Conservation (phyloP, 64 coral and sea anemone genomes). For the Montipora cactus region DNA sequence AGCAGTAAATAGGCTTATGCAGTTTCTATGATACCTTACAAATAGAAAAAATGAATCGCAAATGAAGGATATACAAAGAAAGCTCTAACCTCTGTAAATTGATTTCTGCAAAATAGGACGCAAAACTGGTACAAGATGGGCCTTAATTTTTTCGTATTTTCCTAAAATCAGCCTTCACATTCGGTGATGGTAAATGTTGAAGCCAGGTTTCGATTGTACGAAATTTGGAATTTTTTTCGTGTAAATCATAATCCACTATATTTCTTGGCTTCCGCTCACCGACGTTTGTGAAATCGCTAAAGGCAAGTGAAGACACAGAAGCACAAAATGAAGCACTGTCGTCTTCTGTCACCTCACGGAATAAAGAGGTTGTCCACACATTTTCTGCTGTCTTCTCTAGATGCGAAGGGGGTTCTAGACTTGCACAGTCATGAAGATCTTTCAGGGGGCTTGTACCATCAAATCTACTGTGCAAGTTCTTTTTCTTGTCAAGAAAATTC, state of each 20-base stretch:
- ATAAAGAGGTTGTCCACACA: too few relatives aligned
- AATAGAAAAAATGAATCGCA: too few relatives aligned
- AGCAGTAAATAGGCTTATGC: too few relatives aligned
- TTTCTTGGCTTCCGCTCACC: background rate
- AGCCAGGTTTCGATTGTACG: background rate
- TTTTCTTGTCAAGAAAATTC: background rate
- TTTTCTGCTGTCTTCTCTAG: background rate
- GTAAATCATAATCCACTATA: too few relatives aligned
- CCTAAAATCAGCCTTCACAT: too few relatives aligned
- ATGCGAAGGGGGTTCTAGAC: background rate
- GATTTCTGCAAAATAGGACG: too few relatives aligned
- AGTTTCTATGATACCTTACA: too few relatives aligned
- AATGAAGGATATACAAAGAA: too few relatives aligned
- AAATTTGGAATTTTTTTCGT: background rate
- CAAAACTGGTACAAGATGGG: too few relatives aligned
- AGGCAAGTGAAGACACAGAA: conserved; percentile 33
- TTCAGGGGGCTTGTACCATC: background rate
- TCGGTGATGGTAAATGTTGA: too few relatives aligned
- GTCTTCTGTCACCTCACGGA: background rate
- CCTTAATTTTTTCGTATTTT: too few relatives aligned
- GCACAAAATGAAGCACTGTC: background rate
- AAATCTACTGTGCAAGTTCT: background rate
- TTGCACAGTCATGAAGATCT: background rate
- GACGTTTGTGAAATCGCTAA: background rate
- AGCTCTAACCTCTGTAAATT: too few relatives aligned